Evolutionary conservation across 2,797 vertebrate genomes (phyloP), one percentile per base, ranked within the genome.

Genomic region (Pangasius macronema): DNA sequence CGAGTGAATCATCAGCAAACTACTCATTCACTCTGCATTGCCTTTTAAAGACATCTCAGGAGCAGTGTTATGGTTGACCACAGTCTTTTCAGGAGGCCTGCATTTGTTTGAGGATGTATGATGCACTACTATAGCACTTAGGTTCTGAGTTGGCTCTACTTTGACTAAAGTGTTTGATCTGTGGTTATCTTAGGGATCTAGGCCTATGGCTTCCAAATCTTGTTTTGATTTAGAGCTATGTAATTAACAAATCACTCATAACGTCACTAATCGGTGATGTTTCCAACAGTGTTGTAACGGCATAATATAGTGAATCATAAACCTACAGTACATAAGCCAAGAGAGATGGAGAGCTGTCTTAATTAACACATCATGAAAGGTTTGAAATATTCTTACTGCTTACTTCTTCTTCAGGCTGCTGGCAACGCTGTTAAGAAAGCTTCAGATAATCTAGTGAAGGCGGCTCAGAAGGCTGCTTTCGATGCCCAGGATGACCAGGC

Each of bases 351-450:
- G 24, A 39, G 16, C 0, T 55, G 27, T 46, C 6, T n/a, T 3
- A 13, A 51, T 84, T n/a, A 80, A 51, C 22, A 20, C 20, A 33
- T 13, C 72, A 20, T 55, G n/a, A 30, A 77, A 27, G 67, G 22
- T 53, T 82, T 27, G 9, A 46, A 42, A 61, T 14, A 68, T 27
- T 18, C 5, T n/a, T 33, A 5, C 0, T 88, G 51, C 20, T 53
- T 85, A 68, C 36, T 65, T 36, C 73, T n/a, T 59, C 27, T 85
- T 39, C 90, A 99, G 98, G 97, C 96, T 0, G 98, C 98, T 0
- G 98, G 98, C 61, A 99, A 99, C 0, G 98, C 98, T 0, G 98
- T 99, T 61, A 99, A 99, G 94, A 95, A 98, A 92, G 98, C 98
- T 0, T 98, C 98, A 0, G 98, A 99, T 90, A 98, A 99, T 92